Evolutionary conservation across 23 tunicate genomes (phyloP).

Genomic region (Botrylloides violaceus): DNA sequence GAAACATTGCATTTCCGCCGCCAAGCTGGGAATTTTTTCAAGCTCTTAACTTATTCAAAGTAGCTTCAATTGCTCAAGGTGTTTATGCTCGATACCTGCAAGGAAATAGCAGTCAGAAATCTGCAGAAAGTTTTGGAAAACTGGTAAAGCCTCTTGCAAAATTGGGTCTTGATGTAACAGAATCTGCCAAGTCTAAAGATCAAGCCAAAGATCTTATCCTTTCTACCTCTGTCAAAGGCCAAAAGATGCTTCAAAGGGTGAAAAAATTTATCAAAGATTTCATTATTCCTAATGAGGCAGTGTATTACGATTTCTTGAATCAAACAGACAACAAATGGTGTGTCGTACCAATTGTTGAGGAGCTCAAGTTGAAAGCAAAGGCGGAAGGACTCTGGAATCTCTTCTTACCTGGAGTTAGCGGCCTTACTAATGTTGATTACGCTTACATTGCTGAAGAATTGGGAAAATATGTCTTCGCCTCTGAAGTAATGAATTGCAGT

Average conservation of each 20-base stretch:
- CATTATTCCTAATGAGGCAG: conserved; percentile 38
- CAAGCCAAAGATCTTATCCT: conserved; percentile 9
- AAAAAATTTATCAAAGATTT: conserved; percentile 39
- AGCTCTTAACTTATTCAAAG: conserved; percentile 55
- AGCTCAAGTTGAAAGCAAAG: conserved; percentile 52
- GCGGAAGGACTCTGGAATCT: conserved; percentile 72
- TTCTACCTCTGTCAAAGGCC: conserved; percentile 67
- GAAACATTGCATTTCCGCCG: conserved; percentile 62
- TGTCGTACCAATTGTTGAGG: conserved; percentile 63
- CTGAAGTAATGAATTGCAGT: conserved; percentile 91
- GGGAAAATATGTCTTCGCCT: conserved; percentile 67
- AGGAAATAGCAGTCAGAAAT: conserved; percentile 65
- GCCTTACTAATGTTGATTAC: conserved; percentile 83
- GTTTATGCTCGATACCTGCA: conserved; percentile 58
- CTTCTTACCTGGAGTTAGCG: conserved; percentile 66
- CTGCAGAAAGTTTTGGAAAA: conserved; percentile 31
- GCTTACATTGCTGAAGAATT: conserved; percentile 71
- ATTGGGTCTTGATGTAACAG: conserved; percentile 36
- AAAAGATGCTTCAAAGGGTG: conserved; percentile 39
- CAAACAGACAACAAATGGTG: conserved; percentile 37
- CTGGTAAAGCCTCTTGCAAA: conserved; percentile 39
- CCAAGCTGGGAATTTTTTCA: conserved; percentile 72
- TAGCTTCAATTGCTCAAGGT: conserved; percentile 78
- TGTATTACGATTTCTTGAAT: conserved; percentile 30
- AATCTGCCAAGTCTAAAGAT: conserved; percentile 4